Percentiles rank a stretch among this genome's conserved stretches.
These are phyloP conservation scores for Hipposideros larvatus DNA, from an alignment of 2,797 vertebrate genomes.

Conservation along the genomic window DNA sequence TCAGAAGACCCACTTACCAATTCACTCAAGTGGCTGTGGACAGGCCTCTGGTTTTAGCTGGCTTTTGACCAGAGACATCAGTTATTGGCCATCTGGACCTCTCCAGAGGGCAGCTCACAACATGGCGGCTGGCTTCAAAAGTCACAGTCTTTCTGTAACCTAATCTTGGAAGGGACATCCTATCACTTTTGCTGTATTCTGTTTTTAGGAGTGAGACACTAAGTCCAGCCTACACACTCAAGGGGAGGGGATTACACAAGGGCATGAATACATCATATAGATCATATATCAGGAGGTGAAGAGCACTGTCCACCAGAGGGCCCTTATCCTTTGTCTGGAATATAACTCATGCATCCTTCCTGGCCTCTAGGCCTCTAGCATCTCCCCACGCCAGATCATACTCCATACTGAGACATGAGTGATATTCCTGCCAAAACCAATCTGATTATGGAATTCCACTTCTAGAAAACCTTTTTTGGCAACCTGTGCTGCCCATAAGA, in stretches of 20 bases:
- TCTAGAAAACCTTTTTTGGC: background rate
- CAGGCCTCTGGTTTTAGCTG: background rate
- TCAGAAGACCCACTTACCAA: background rate
- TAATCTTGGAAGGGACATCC: background rate
- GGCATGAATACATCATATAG: background rate
- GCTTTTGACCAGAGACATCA: conserved; percentile 19
- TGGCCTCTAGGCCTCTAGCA: background rate
- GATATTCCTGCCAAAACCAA: background rate
- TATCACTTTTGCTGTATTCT: background rate
- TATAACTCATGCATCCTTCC: background rate
- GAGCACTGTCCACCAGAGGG: conserved; percentile 3
- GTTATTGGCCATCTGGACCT: background rate
- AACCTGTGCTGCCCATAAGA: background rate
- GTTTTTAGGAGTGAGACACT: background rate
- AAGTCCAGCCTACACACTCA: background rate
- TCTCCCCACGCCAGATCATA: background rate
- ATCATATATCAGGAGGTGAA: background rate
- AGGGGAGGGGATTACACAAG: background rate
- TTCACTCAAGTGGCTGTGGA: background rate
- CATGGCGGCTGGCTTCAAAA: background rate
- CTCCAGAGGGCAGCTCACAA: background rate
- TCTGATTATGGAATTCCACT: background rate
- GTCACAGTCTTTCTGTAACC: background rate
- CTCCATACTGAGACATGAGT: background rate
- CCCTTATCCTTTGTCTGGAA: conserved; percentile 49